Percentiles rank a stretch among this genome's conserved stretches.
Evolutionary conservation across 2,797 vertebrate genomes (phyloP).

Genomic region (Salmo trutta): DNA sequence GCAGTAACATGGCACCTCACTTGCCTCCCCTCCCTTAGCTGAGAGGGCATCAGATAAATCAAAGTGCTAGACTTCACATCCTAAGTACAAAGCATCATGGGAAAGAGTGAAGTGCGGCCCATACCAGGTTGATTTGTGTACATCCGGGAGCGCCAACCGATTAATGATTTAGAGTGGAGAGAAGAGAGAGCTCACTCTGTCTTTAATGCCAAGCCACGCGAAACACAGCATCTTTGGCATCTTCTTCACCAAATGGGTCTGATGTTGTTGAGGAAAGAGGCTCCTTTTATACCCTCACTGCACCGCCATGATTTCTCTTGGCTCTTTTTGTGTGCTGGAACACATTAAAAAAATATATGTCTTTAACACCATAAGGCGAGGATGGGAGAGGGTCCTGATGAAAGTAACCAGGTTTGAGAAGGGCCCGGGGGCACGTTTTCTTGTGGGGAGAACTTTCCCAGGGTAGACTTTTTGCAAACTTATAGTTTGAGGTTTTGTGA

Average conservation of each 20-base stretch:
- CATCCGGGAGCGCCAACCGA: conserved; percentile 67
- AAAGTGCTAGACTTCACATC: conserved; percentile 26
- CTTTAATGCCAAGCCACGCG: conserved; percentile 40
- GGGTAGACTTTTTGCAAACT: conserved; percentile 29
- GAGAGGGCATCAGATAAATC: neutral
- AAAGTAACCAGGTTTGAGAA: conserved; percentile 42
- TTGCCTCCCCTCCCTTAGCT: neutral
- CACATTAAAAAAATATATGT: conserved; percentile 71
- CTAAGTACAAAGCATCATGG: conserved; percentile 63
- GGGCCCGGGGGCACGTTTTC: conserved; percentile 18
- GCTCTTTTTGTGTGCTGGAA: conserved; percentile 42
- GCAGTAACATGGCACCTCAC: neutral
- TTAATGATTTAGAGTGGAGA: conserved; percentile 76
- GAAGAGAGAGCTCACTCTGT: conserved; percentile 43
- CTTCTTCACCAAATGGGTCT: conserved; percentile 64
- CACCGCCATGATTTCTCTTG: conserved; percentile 43
- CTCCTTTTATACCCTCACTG: neutral
- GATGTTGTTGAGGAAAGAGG: conserved; percentile 36
- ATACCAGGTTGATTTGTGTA: conserved; percentile 71
- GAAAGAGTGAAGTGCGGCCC: conserved; percentile 67
- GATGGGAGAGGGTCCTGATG: conserved; percentile 42
- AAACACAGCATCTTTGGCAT: conserved; percentile 39
- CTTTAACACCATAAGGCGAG: conserved; percentile 64
- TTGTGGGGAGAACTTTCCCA: conserved; percentile 47
- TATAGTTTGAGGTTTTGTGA: neutral